Evolutionary conservation across 2,113 vertebrate genomes (phyloP).

Genomic region (Eurypyga helias): DNA sequence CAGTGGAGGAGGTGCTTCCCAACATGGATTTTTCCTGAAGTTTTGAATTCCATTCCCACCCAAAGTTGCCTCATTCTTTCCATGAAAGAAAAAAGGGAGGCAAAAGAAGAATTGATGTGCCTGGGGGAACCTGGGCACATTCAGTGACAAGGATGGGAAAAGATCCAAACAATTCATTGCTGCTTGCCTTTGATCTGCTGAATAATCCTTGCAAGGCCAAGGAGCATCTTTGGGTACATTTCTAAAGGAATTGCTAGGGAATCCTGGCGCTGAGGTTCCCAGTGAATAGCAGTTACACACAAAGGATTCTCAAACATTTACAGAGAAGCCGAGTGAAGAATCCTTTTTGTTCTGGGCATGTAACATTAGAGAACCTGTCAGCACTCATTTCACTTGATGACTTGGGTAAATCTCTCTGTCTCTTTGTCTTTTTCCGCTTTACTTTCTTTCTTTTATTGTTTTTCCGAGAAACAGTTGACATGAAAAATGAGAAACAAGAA

Average conservation of each 20-base stretch:
- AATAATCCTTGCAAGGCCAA: background rate
- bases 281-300: background rate
- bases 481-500: conserved; percentile 60
- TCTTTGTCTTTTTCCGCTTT: conserved; percentile 45
- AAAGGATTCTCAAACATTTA: background rate
- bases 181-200: background rate
- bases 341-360: conserved; percentile 54
- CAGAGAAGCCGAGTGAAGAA: conserved; percentile 15
- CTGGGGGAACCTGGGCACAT: background rate
- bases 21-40: background rate
- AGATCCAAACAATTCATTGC: background rate
- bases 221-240: background rate
- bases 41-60: background rate
- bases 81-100: background rate
- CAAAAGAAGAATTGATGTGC: background rate
- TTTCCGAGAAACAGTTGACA: background rate
- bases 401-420: conserved; percentile 38
- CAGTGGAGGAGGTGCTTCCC: background rate
- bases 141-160: background rate
- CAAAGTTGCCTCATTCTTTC: background rate
- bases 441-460: background rate
- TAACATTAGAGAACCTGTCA: conserved; percentile 60
- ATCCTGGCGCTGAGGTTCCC: background rate
- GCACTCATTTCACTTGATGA: conserved; percentile 34
- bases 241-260: background rate